phyloP scores from a whole-genome alignment of 2,113 vertebrate species.

The Ammodytes dubius region DNA sequence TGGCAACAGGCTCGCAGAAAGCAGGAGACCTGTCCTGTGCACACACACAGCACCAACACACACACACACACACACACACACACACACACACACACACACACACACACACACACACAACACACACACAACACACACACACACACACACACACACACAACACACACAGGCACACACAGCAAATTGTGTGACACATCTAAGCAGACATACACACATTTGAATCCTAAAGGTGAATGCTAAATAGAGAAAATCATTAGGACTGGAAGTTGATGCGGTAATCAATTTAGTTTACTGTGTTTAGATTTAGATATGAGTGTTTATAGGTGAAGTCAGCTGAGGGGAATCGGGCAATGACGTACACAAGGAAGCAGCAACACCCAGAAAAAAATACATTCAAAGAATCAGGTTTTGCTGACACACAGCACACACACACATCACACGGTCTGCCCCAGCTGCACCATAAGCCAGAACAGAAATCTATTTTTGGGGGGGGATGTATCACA shows the following conservation, averaged over 20 bases:
- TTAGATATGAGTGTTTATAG: conserved; percentile 14
- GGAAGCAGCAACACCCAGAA: conserved; percentile 12
- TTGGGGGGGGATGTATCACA: conserved; percentile 39
- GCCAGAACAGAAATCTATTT: conserved; percentile 58
- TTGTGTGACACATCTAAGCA: background rate
- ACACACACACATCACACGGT: conserved; percentile 8
- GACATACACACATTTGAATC: conserved; percentile 23
- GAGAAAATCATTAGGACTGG: conserved; percentile 28
- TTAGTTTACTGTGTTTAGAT: conserved; percentile 18
- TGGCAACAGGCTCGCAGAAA: conserved; percentile 45
- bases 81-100: conserved; percentile 14
- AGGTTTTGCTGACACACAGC: conserved; percentile 4
- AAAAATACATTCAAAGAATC: conserved; percentile 37
- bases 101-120: background rate
- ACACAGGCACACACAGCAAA: background rate
- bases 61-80: background rate
- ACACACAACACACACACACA: background rate
- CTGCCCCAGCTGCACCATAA: conserved; percentile 49
- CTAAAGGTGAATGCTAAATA: conserved; percentile 1
- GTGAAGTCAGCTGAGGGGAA: background rate
- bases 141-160: background rate
- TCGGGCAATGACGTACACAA: background rate
- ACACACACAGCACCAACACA: conserved; percentile 8
- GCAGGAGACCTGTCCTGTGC: conserved; percentile 8
- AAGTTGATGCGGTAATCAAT: conserved; percentile 13